phyloP scores from a whole-genome alignment of 64 coral and sea anemone species.

The Actinia equina region DNA sequence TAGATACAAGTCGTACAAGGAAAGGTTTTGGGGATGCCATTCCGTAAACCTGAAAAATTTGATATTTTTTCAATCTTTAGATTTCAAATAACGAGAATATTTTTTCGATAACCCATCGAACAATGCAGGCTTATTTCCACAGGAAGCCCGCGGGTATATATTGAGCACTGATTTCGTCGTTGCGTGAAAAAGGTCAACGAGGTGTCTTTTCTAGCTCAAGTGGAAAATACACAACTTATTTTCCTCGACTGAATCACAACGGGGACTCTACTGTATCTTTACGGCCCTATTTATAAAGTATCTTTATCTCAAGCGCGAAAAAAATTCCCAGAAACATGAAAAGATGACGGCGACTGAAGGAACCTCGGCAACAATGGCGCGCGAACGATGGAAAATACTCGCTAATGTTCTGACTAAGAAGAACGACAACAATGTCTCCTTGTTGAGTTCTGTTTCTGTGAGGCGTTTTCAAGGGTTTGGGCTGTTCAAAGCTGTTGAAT shows the following conservation, averaged over 20 bases:
- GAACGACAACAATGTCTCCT: not conserved
- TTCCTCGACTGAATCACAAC: not conserved
- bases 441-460: constrained; percentile 26
- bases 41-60: not conserved
- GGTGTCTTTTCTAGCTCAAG: not conserved
- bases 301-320: not conserved
- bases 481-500: constrained; percentile 39
- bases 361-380: constrained; percentile 24
- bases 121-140: not conserved
- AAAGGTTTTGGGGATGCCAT: constrained; percentile 59
- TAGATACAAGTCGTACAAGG: constrained; percentile 80
- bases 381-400: constrained; percentile 54
- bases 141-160: not conserved
- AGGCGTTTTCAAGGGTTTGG: constrained; percentile 54
- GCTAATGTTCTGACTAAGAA: constrained; percentile 45
- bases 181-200: constrained; percentile 7
- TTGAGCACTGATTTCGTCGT: not conserved
- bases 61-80: not conserved
- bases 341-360: not conserved
- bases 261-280: not conserved
- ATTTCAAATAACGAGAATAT: not conserved
- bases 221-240: constrained; percentile 7
- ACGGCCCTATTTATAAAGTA: not conserved
- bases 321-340: not conserved
- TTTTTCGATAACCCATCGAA: constrained; percentile 1